Evolutionary conservation across 2,797 vertebrate genomes (phyloP), one percentile per base, ranked within the genome.

Genomic region (Ctenochaetus hawaiiensis): DNA sequence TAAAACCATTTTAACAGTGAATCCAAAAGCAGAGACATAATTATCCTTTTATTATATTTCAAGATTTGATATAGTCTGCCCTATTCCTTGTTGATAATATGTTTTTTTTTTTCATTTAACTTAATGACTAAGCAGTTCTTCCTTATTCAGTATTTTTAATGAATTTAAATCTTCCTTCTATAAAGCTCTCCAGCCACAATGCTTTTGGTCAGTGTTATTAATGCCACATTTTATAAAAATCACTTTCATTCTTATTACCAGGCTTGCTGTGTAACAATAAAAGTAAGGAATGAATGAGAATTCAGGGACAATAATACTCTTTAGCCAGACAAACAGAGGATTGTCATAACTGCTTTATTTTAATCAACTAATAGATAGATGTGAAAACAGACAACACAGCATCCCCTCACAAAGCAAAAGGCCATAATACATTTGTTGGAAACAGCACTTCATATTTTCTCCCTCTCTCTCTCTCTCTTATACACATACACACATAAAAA

Each of bases 41-140:
- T 74, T 34, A 63, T 56, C 47, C 58, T 72, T 68, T 72, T 44
- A 80, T 75, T 67, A 49, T 59, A 62, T 75, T 64, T 78, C 26
- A 57, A 54, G 59, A 60, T 41, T 47, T 54, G 23, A 41, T n/a
- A 6, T 39, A 57, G 53, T 68, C 72, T 54, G 26, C 44, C 18
- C 3, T 12, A 57, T 73, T 74, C 75, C 23, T 60, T 69, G 48
- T 3, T 63, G 11, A 16, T 16, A 16, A 48, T 1, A 12, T 18
- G 2, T 70, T 67, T 58, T 1, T 6, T 70, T 5, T 76, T 72
- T 77, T 8, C 7, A 78, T 68, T 72, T 75, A 78, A 72, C 39
- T 3, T 67, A 69, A 68, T 78, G 12, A 78, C 34, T 74, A 69
- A 65, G 16, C 23, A 57, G 51, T 39, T 56, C 4, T 64, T 67